Evolutionary conservation across 2,797 vertebrate genomes (phyloP).

Genomic region (Phrynocephalus vlangalii): DNA sequence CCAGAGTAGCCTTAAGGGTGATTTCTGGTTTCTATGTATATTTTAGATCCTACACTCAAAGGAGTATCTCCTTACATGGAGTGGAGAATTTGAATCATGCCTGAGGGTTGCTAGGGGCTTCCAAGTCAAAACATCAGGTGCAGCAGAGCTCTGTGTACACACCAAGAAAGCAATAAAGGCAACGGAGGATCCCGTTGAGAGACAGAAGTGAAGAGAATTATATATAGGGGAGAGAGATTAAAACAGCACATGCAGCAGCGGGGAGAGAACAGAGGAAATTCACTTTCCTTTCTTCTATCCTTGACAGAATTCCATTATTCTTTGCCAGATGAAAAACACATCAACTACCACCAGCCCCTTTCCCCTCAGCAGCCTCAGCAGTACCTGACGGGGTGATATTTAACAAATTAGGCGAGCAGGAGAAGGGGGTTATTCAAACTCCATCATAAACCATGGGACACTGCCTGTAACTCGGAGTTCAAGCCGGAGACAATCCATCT

Average conservation of each 20-base stretch:
- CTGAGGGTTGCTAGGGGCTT: conserved; percentile 37
- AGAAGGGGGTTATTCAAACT: accelerated
- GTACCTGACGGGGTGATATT: neutral
- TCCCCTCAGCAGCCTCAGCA: neutral
- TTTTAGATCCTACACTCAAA: conserved; percentile 40
- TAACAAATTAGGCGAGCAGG: conserved; percentile 14
- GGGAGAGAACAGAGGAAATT: conserved; percentile 45
- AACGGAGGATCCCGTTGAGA: conserved; percentile 37
- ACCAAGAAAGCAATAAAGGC: conserved; percentile 48
- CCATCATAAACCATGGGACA: neutral
- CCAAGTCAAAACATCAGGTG: conserved; percentile 41
- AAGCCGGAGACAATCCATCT: conserved; percentile 34
- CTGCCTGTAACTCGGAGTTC: accelerated
- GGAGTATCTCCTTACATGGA: conserved; percentile 15
- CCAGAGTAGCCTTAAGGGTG: neutral
- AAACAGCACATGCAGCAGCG: conserved; percentile 5
- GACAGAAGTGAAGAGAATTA: conserved; percentile 42
- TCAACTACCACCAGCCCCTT: conserved; percentile 1
- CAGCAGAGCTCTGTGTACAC: conserved; percentile 24
- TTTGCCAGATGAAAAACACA: conserved; percentile 45
- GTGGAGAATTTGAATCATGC: conserved; percentile 41
- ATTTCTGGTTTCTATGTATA: conserved; percentile 35
- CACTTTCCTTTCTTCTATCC: conserved; percentile 52
- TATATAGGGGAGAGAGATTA: conserved; percentile 37
- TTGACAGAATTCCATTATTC: conserved; percentile 50